Percentiles rank a stretch among this genome's conserved stretches.
Conservation (phyloP, 2,888 invertebrate species). For the Oligia strigilis region DNA sequence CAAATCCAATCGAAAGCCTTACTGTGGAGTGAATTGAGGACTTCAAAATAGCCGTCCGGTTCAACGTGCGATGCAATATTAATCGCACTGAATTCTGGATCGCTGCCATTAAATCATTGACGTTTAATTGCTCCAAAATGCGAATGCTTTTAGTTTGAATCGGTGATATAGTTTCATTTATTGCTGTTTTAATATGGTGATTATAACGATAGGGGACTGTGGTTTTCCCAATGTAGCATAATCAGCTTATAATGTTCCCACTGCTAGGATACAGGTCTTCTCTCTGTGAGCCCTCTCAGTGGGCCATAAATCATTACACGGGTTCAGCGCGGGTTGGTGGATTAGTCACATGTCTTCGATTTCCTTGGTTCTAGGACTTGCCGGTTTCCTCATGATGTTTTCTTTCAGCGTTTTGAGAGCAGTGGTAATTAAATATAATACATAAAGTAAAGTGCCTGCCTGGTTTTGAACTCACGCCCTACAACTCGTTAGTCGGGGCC, state of each 20-base stretch:
- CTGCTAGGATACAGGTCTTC: neutral
- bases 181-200: constrained; percentile 48
- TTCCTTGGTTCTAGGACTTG: neutral
- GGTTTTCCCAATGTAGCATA: constrained; percentile 6
- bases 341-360: neutral
- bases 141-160: constrained; percentile 66
- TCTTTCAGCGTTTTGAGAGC: too few relatives aligned
- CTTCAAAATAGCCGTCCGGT: constrained; percentile 65
- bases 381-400: neutral
- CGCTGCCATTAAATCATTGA: constrained; percentile 69
- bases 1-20: constrained; percentile 57
- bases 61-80: constrained; percentile 69
- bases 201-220: constrained; percentile 18
- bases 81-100: constrained; percentile 70
- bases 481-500: neutral
- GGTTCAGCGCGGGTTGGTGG: neutral
- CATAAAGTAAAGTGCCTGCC: neutral
- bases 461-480: neutral
- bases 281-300: neutral
- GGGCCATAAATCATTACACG: neutral
- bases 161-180: constrained; percentile 48
- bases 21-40: constrained; percentile 60
- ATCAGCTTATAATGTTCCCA: neutral
- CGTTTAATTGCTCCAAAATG: constrained; percentile 67
- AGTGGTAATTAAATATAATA: neutral